These are phyloP conservation scores for Brachionus manjavacas DNA, from an alignment of 1,140 invertebrate genomes.

Conservation along the genomic window DNA sequence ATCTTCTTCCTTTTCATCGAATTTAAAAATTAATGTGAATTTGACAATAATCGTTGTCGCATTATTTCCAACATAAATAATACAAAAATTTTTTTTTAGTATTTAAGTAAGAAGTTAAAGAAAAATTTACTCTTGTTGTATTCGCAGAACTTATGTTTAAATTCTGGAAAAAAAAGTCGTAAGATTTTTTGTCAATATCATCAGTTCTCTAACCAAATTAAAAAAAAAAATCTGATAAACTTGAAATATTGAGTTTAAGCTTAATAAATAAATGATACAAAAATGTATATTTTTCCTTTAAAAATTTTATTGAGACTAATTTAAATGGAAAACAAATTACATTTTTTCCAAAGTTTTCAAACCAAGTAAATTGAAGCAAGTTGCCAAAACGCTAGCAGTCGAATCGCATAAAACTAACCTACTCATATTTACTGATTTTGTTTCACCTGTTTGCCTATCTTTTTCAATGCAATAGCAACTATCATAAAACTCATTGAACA, in stretches of 20 bases:
- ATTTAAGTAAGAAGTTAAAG: no score
- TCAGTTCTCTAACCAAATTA: no score
- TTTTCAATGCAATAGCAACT: conserved; percentile 95
- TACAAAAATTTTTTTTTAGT: no score
- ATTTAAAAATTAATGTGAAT: no score
- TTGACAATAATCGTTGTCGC: no score
- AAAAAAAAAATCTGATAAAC: no score
- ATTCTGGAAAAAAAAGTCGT: no score
- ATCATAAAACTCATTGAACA: conserved; percentile 95
- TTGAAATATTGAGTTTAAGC: background rate
- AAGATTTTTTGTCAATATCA: no score
- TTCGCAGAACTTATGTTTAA: no score
- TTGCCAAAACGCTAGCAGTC: conserved; percentile 77
- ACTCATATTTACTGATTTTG: conserved; percentile 76
- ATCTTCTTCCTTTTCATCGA: no score
- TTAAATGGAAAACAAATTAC: conserved; percentile 58
- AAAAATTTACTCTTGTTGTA: no score
- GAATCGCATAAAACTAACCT: conserved; percentile 85
- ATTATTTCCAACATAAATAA: no score
- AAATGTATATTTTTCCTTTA: background rate
- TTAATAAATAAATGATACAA: background rate
- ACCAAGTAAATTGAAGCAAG: conserved; percentile 82
- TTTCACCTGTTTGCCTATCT: conserved; percentile 63
- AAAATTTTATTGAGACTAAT: background rate
- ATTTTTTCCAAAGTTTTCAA: conserved; percentile 85